Evolutionary conservation across 2,113 vertebrate species (phyloP), one percentile per base, ranked within the genome.

Genomic region (Catharus minimus): DNA sequence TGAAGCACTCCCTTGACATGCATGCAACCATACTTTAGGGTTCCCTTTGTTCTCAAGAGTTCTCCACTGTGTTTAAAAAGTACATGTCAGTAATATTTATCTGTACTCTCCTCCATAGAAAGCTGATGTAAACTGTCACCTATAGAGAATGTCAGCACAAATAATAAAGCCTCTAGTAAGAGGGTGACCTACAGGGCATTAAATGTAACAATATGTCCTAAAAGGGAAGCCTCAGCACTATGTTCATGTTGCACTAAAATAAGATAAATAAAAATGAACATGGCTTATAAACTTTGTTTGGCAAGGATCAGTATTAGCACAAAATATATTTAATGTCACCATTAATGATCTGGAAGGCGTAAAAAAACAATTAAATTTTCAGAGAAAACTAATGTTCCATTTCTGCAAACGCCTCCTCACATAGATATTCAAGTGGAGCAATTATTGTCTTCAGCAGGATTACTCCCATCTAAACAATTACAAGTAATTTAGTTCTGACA

Each of bases 401-500:
- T 88, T 91, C 53, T 53, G 53, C 41, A 72, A 78, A 81, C 32
- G 84, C 49, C 58, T 77, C n/a, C 46, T 92, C 20, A 8, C 15
- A 22, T 27, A 74, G n/a, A 44, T 90, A 90, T 68, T 78, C 41
- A 76, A 65, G 58, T 28, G n/a, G 11, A 86, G 27, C 28, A 49
- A 50, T 90, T 81, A 81, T 5, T 88, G 49, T 64, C 69, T 93
- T 90, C 77, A 86, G 21, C 0, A 0, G 55, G 65, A 81, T 80
- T 86, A 64, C 28, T 81, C 44, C 47, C 49, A 57, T 78, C 41
- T 23, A 74, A 44, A 73, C 30, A 90, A 32, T 83, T 91, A 86
- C 23, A 86, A 60, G 55, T 81, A 75, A 86, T 78, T 90, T 81
- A 84, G 76, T 64, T 80, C 80, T 88, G 69, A 77, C 76, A 81